A percentile compares a stretch with the other conserved stretches of the same genome.
Evolutionary conservation across 1,140 invertebrate genomes (phyloP).

Genomic region (Tribolium castaneum): DNA sequence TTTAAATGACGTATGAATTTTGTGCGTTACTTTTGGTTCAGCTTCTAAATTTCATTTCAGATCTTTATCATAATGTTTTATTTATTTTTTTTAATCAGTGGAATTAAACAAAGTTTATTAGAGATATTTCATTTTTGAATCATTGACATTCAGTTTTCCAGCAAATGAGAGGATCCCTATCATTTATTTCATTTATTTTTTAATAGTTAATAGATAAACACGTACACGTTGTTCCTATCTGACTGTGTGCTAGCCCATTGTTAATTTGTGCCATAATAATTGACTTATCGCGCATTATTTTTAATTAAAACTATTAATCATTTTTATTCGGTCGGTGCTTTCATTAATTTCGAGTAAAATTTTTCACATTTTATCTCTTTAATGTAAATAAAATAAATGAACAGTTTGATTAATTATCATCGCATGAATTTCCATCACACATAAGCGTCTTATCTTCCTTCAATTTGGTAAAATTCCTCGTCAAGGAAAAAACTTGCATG

Average conservation of each 20-base stretch:
- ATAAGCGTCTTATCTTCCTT: slow-evolving; percentile 1
- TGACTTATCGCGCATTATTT: background rate
- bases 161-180: too few relatives aligned
- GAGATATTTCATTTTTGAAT: too few relatives aligned
- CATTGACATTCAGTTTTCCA: too few relatives aligned
- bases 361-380: background rate
- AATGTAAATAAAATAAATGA: background rate
- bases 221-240: background rate
- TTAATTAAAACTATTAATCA: background rate
- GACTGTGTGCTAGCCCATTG: background rate
- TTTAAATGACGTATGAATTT: too few relatives aligned
- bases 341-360: background rate
- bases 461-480: background rate
- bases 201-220: background rate
- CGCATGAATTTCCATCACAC: background rate
- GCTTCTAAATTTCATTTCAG: too few relatives aligned
- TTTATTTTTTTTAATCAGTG: too few relatives aligned
- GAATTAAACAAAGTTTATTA: too few relatives aligned
- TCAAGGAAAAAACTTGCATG: background rate
- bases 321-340: background rate
- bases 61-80: too few relatives aligned
- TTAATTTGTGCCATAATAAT: background rate
- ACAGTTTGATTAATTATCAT: background rate
- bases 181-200: background rate
- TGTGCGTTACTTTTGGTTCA: too few relatives aligned